Base-by-base conservation (phyloP, 2,888 invertebrate genomes). In the Hypena proboscidalis region DNA sequence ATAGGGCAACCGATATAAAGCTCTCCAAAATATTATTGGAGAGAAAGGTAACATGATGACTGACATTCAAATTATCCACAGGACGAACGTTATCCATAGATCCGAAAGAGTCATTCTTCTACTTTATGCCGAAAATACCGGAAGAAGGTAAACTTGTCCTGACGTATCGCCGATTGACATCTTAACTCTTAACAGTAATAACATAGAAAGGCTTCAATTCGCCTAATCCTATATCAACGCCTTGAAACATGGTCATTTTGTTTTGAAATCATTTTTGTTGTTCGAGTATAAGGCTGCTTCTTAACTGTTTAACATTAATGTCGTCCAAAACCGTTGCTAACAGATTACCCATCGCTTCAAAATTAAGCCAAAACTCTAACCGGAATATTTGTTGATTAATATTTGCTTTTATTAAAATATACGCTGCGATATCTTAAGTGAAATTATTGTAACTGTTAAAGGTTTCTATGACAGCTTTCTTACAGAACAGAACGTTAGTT, bases 81-180 rank as follows among this genome's bases (percentile, higher is more conserved):
- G 90, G 90, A 67, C 81, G 85, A 84, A 84, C 90, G 68, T 81
- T 90, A 77, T 89, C 90, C 58, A 82, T 90, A 83, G 85, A 89
- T 77, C 77, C 88, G 78, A 85, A 78, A 67, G 83, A 87, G 85
- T 77, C 72, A 69, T 87, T 85, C 85, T 73, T 74, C 85, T 85
- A 83, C 88, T 88, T 73, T 88, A 87, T 84, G 90, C 83, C 82
- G 89, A 85, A 81, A 77, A 80, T 83, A 78, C 79, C 78, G 71
- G 76, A 81, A 62, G 90, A 90, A 90, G 90, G 90, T 90, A 90
- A 89, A 82, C 55, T 65, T 42, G 69, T 66, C 68, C 63, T 68
- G 74, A 73, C 68, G 74, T 76, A 77, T 65, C 76, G 80, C 74
- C 78, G 71, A 83, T 74, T 85, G 84, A 80, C 79, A 80, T 73